phyloP scores from a whole-genome alignment of 2,113 vertebrate species.

The Ondatra zibethicus region DNA sequence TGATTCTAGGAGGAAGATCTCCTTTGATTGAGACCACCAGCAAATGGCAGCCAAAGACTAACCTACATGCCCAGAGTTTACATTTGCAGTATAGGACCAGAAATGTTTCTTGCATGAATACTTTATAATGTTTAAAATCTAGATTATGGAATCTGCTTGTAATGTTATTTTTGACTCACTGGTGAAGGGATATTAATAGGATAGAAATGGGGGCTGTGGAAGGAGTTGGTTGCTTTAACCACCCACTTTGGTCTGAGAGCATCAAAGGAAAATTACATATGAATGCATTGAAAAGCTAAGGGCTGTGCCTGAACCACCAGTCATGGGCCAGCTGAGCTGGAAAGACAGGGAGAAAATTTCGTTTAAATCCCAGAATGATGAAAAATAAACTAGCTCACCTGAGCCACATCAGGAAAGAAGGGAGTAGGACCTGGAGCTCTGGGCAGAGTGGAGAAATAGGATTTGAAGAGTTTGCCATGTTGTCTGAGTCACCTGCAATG shows the following conservation, averaged over 20 bases:
- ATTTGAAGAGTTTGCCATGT: background rate
- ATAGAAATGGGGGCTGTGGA: background rate
- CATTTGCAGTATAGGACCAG: background rate
- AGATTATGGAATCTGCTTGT: background rate
- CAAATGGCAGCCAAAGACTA: background rate
- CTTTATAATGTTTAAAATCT: too few relatives aligned
- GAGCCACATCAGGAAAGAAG: too few relatives aligned
- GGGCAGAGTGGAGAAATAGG: fast-evolving
- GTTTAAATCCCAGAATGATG: background rate
- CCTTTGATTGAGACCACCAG: background rate
- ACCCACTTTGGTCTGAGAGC: background rate
- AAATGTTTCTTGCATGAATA: fast-evolving
- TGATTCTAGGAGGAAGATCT: background rate
- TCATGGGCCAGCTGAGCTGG: background rate
- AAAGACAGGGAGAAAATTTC: background rate
- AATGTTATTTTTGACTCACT: background rate
- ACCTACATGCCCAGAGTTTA: background rate
- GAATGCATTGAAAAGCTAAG: fast-evolving
- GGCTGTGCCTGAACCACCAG: too few relatives aligned
- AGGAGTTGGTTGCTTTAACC: background rate
- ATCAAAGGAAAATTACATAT: fast-evolving
- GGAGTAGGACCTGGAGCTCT: fast-evolving
- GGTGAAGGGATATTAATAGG: background rate
- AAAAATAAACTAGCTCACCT: fast-evolving
- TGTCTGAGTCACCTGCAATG: fast-evolving